Evolutionary conservation across 2,797 vertebrate genomes (phyloP), one percentile per base, ranked within the genome.

Genomic region (Schizothorax lantsangensis): DNA sequence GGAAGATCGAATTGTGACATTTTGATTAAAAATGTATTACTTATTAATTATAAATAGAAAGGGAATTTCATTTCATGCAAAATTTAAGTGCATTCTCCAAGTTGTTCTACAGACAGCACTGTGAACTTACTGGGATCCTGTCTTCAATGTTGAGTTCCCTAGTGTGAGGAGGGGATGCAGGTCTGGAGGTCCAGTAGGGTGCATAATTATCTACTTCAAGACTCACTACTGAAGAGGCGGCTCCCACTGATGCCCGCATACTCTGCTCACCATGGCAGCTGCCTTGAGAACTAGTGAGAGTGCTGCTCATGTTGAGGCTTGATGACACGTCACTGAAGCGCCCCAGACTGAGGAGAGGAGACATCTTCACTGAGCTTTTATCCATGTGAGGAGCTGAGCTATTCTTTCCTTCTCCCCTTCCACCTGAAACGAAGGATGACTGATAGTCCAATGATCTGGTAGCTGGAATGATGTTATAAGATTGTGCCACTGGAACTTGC

Each of bases 61-160:
- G 40, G 17, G 0, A 49, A 6, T 36, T 54, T 36, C 1, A 21
- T 36, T 54, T 49, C 1, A 33, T 66, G 14, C 64, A 1, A 3
- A 19, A 21, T 59, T 77, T n/a, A 78, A 36, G 6, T 30, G 40
- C 1, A 40, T 82, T 15, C 21, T 69, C 7, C 54, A 19, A 74
- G 17, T 6, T 69, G 0, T 36, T 30, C 2, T 23, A 71, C n/a
- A 33, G 15, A 71, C n/a, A 33, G 15, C 8, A 36, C n/a, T 33
- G 52, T 59, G 23, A 45, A 92, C 91, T 95, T 94, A 97, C 97
- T 33, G 97, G 97, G 74, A 97, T 98, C 86, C 97, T 95, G 38
- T 97, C 96, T 40, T 98, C 97, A 62, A 97, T 97, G 89, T 97
- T 95, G 30, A 97, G 73, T 86, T 97, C 96, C 62, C 64, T 91